phyloP scores from a whole-genome alignment of 2,888 invertebrate genomes.

The Zaprionus obscuricornis region DNA sequence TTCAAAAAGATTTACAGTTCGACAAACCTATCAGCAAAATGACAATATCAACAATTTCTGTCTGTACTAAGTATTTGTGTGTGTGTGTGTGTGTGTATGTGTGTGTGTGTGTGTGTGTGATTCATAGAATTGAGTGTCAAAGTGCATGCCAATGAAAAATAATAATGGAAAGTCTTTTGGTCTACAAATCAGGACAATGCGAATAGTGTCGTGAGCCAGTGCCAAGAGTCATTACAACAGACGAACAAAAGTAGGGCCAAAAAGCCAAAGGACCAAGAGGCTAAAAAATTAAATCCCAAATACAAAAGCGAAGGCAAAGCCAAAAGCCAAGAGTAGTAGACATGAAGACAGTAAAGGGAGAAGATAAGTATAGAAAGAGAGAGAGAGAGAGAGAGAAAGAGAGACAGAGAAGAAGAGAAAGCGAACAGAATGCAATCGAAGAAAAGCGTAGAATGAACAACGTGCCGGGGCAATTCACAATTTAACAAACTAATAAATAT shows the following conservation, averaged over 20 bases:
- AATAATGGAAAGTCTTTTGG: conserved; percentile 64
- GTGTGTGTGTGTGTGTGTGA: conserved; percentile 11
- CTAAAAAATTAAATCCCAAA: conserved; percentile 47
- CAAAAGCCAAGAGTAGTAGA: not conserved
- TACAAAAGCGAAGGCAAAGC: conserved; percentile 15
- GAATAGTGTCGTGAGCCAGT: conserved; percentile 18
- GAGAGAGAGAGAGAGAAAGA: not conserved
- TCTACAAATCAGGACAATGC: conserved; percentile 32
- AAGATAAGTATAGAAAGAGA: conserved; percentile 28
- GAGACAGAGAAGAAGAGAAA: no score
- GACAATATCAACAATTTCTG: no score
- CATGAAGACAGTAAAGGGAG: no score
- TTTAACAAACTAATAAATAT: conserved; percentile 83
- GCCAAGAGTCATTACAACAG: conserved; percentile 69
- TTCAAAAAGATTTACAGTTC: no score
- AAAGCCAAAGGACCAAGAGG: conserved; percentile 34
- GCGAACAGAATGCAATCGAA: conserved; percentile 36
- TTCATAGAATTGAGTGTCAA: conserved; percentile 50
- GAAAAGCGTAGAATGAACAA: conserved; percentile 37
- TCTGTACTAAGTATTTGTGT: not conserved
- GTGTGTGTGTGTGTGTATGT: conserved; percentile 1
- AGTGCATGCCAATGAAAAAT: conserved; percentile 72
- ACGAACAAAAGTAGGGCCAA: conserved; percentile 38
- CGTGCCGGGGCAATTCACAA: conserved; percentile 75
- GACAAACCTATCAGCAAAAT: no score